phyloP scores from a whole-genome alignment of 2,797 vertebrate species.

The Meriones psammophilus region DNA sequence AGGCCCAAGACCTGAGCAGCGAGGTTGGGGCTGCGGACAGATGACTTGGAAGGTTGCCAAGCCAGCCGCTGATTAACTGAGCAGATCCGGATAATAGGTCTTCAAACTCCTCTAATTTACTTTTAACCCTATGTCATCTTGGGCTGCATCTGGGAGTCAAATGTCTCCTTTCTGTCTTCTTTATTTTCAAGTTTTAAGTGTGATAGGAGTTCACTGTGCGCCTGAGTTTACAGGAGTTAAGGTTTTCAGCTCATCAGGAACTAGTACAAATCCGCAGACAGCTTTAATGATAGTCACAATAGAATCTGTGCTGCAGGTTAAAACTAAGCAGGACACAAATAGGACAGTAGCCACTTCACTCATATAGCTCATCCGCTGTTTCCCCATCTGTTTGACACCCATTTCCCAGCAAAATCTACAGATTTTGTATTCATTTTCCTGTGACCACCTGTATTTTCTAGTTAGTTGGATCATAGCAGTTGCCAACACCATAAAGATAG shows the following conservation, averaged over 20 bases:
- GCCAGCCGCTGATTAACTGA: background rate
- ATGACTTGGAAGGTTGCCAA: constrained; percentile 55
- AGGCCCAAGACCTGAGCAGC: constrained; percentile 56
- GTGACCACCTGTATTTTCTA: background rate
- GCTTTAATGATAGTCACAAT: background rate
- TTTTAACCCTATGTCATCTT: constrained; percentile 70
- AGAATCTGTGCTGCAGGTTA: background rate
- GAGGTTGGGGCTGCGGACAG: constrained; percentile 58
- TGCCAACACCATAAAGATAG: background rate
- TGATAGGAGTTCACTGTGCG: background rate
- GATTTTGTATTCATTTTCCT: background rate
- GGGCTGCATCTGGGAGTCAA: background rate
- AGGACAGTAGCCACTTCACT: background rate
- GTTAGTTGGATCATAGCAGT: background rate
- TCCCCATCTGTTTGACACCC: background rate
- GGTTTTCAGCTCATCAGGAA: constrained; percentile 31
- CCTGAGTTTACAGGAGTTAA: background rate
- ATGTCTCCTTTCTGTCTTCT: background rate
- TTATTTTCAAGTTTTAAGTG: constrained; percentile 23
- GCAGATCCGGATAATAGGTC: background rate
- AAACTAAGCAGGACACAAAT: background rate
- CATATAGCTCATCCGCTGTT: background rate
- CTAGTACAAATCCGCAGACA: background rate
- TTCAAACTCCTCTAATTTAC: background rate
- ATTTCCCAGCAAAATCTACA: background rate